Evolutionary conservation across 2,888 invertebrate genomes (phyloP), one percentile per base, ranked within the genome.

Genomic region (Drosophila gaucha): DNA sequence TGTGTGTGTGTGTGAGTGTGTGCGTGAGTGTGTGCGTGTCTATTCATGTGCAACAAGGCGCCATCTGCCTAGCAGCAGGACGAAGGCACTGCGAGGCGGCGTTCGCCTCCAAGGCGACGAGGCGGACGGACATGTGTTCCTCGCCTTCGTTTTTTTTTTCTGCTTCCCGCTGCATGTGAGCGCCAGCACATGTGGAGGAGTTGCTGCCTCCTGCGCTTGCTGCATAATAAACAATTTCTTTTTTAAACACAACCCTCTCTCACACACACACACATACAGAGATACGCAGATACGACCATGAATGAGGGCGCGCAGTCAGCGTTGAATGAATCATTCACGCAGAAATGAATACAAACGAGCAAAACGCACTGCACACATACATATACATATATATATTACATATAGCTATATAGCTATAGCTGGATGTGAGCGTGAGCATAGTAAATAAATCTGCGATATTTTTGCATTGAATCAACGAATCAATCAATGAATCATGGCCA

Each of bases 21-120:
- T 38, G 57, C 31, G 50, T 60, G 60, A 67, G 44, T 67, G 46
- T 57, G 65, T 59, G 74, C 51, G 65, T 70, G 83, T 85, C 62
- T 78, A 68, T 78, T 80, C 79, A 82, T 80, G 85, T 83, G 78
- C 78, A 79, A 84, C 78, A 79, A 84, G 84, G 84, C 77, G 73
- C 56, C 75, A 78, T 58, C 71, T 75, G 67, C 65, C 83, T 44
- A 30, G 51, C 57, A 60, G 74, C 55, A 47, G 47, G 63, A 63
- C 46, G 44, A 43, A 44, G 30, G 12, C 49, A 43, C 36, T 10
- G 62, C n/a, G n/a, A n/a, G n/a, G 24, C 24, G 59, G 12, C 50
- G 46, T 20, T 36, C 43, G 43, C 41, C 63, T 49, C 22, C 63
- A 63, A 73, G 71, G 62, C 67, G 74, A 66, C 72, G 56, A 73